Conservation (phyloP, 2,113 vertebrate genomes). For the Cololabis saira region DNA sequence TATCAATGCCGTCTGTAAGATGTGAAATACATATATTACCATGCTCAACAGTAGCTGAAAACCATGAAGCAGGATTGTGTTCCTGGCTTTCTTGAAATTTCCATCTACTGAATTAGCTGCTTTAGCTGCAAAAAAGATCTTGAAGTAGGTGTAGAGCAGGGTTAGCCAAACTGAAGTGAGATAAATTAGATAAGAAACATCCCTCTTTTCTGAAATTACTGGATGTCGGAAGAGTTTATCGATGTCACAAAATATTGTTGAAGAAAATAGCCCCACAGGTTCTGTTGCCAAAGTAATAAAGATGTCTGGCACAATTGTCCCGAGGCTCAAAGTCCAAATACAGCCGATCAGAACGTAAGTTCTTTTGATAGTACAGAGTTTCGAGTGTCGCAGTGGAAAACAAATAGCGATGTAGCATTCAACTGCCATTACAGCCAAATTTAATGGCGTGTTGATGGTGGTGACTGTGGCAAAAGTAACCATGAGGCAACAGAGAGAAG, state of each 20-base stretch:
- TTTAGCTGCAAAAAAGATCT: constrained; percentile 48
- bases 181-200: constrained; percentile 16
- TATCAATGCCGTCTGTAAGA: too few relatives aligned
- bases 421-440: constrained; percentile 59
- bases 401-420: constrained; percentile 75
- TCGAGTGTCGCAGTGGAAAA: constrained; percentile 41
- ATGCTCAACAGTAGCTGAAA: constrained; percentile 52
- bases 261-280: constrained; percentile 46
- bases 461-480: constrained; percentile 37
- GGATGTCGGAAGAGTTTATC: constrained; percentile 41
- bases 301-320: constrained; percentile 58
- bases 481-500: constrained; percentile 18
- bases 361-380: constrained; percentile 66
- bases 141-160: constrained; percentile 58
- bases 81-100: constrained; percentile 32
- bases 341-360: constrained; percentile 56
- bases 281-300: constrained; percentile 53
- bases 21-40: constrained; percentile 42
- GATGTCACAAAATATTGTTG: constrained; percentile 35
- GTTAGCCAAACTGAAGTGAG: constrained; percentile 54
- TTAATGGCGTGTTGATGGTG: constrained; percentile 59
- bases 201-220: constrained; percentile 35
- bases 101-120: constrained; percentile 20
- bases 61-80: constrained; percentile 47
- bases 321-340: constrained; percentile 55